These are phyloP conservation scores for Neolamprologus fasciatus DNA, from an alignment of 2,113 vertebrate genomes.

Conservation along the genomic window DNA sequence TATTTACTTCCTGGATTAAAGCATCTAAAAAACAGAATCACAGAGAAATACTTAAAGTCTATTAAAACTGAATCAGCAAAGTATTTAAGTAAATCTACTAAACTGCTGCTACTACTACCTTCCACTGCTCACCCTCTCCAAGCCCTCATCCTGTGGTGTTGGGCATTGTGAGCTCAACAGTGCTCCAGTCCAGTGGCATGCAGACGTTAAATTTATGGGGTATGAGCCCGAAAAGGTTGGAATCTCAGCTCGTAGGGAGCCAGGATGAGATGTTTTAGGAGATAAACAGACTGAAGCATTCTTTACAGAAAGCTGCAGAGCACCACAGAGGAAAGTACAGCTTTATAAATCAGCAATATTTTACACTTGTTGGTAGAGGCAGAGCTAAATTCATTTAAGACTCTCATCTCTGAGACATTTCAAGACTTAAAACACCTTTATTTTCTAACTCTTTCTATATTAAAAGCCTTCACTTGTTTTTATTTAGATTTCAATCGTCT, in stretches of 20 bases:
- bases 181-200: not conserved
- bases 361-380: not conserved
- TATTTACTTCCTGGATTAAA: not conserved
- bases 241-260: not conserved
- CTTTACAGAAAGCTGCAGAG: fast-evolving
- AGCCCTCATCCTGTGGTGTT: not conserved
- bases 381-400: not conserved
- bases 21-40: not conserved
- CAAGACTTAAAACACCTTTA: fast-evolving
- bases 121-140: not conserved
- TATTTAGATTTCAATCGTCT: not conserved
- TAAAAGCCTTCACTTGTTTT: not conserved
- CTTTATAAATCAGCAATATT: not conserved
- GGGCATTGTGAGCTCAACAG: not conserved
- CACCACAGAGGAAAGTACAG: not conserved
- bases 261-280: not conserved
- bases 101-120: not conserved
- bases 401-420: fast-evolving
- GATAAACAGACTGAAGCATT: not conserved
- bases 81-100: not conserved
- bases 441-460: not conserved
- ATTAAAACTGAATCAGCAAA: not conserved
- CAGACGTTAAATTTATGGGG: not conserved
- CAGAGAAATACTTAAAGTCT: not conserved
- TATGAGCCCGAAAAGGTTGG: not conserved